Conservation (phyloP, 1,140 invertebrate genomes). For the Potamilus streckersoni region DNA sequence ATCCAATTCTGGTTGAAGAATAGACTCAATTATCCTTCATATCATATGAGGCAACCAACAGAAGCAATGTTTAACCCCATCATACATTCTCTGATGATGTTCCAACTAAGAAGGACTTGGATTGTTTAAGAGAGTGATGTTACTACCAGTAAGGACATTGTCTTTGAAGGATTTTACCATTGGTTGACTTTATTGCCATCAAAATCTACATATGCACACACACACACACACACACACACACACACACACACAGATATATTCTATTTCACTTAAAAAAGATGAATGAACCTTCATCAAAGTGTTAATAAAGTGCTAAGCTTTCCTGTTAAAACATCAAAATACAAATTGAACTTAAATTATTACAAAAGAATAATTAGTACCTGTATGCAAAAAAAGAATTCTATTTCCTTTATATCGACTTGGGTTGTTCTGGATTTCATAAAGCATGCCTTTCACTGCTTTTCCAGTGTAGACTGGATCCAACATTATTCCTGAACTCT, state of each 20-base stretch:
- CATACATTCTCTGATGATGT: too few relatives aligned
- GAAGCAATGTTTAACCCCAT: too few relatives aligned
- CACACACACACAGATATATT: background rate
- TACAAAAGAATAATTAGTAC: conserved; percentile 20
- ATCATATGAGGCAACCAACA: too few relatives aligned
- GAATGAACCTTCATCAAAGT: background rate
- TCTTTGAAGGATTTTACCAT: too few relatives aligned
- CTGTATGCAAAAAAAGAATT: conserved; percentile 62
- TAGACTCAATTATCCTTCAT: too few relatives aligned
- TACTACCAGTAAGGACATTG: too few relatives aligned
- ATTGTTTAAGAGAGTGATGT: too few relatives aligned
- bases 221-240: too few relatives aligned
- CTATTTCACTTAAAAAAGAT: background rate
- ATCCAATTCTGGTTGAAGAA: background rate
- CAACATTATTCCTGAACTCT: conserved; percentile 50
- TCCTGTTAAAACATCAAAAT: background rate
- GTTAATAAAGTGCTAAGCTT: background rate
- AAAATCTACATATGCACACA: too few relatives aligned
- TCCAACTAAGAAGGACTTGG: too few relatives aligned
- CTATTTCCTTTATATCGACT: conserved; percentile 52
- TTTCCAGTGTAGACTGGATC: conserved; percentile 63
- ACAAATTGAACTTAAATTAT: too few relatives aligned
- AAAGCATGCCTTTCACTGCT: conserved; percentile 45
- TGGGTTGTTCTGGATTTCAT: conserved; percentile 45
- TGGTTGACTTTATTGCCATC: too few relatives aligned